Evolutionary conservation across 1,140 invertebrate species (phyloP).

Genomic region (Ceratosolen fusciceps): DNA sequence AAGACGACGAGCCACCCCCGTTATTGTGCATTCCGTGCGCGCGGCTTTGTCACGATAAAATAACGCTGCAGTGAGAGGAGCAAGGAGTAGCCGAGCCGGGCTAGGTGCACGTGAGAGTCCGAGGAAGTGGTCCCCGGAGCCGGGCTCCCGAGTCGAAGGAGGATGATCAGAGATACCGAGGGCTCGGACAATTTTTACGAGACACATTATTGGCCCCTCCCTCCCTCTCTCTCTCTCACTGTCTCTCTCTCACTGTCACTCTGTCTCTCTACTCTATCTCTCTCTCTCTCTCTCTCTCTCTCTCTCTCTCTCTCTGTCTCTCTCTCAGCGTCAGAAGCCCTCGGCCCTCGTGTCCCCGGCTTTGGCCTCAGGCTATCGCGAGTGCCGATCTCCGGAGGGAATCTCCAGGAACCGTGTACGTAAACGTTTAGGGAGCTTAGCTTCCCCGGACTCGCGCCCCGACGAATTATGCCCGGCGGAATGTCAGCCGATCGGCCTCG

Average conservation of each 20-base stretch:
- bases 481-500: slow-evolving; percentile 27
- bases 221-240: background rate
- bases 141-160: slow-evolving; percentile 2
- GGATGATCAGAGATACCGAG: background rate
- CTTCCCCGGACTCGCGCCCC: slow-evolving; percentile 20
- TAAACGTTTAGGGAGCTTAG: slow-evolving; percentile 42
- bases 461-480: slow-evolving; percentile 30
- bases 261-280: background rate
- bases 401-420: slow-evolving; percentile 19
- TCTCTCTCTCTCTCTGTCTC: background rate
- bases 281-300: background rate
- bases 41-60: slow-evolving; percentile 5
- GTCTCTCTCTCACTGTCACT: background rate
- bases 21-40: slow-evolving; percentile 6
- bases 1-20: background rate
- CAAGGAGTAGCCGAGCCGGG: slow-evolving; percentile 45
- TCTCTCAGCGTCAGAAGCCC: background rate
- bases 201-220: slow-evolving; percentile 22
- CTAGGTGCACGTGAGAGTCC: background rate
- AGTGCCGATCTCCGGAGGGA: slow-evolving; percentile 30
- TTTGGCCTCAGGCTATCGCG: slow-evolving; percentile 11
- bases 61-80: slow-evolving; percentile 20
- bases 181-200: slow-evolving; percentile 32
- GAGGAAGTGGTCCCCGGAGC: background rate
- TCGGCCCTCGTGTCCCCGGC: background rate